phyloP scores from a whole-genome alignment of 2,888 invertebrate species.

The Salpingus planirostris region DNA sequence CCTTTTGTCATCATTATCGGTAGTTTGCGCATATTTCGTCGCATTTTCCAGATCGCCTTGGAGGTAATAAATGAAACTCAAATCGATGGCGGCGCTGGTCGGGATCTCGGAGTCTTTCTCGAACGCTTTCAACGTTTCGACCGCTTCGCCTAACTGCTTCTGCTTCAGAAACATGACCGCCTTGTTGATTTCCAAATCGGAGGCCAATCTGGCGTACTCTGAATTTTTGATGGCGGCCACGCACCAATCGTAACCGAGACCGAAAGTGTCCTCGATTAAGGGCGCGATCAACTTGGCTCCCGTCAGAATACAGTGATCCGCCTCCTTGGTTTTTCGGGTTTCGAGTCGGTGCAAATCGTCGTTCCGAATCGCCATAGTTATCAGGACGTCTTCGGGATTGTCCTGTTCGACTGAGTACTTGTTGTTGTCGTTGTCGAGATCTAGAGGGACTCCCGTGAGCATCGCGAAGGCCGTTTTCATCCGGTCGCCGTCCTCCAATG shows the following conservation, averaged over 20 bases:
- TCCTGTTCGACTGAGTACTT: slow-evolving; percentile 49
- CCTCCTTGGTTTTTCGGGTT: slow-evolving; percentile 59
- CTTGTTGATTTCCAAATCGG: slow-evolving; percentile 85
- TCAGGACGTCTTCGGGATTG: slow-evolving; percentile 37
- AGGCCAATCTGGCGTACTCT: slow-evolving; percentile 71
- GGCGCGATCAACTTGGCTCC: slow-evolving; percentile 86
- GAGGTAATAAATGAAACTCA: slow-evolving; percentile 77
- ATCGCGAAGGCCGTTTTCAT: slow-evolving; percentile 89
- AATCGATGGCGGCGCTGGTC: slow-evolving; percentile 75
- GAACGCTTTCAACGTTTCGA: slow-evolving; percentile 76
- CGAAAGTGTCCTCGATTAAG: slow-evolving; percentile 62
- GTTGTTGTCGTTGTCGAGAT: slow-evolving; percentile 75
- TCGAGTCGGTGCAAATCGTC: slow-evolving; percentile 70
- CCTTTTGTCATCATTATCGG: slow-evolving; percentile 64
- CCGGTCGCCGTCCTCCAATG: slow-evolving; percentile 84
- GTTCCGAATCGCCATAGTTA: slow-evolving; percentile 60
- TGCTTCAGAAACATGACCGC: slow-evolving; percentile 77
- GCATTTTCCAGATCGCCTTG: slow-evolving; percentile 74
- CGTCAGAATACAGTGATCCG: slow-evolving; percentile 74
- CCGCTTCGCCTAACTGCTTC: slow-evolving; percentile 69
- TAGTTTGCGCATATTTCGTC: slow-evolving; percentile 64
- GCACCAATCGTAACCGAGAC: slow-evolving; percentile 77
- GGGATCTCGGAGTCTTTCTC: slow-evolving; percentile 79
- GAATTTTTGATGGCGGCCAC: slow-evolving; percentile 89
- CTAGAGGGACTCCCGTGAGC: slow-evolving; percentile 78